These are phyloP conservation scores for Latheticus oryzae DNA, from an alignment of 2,888 invertebrate genomes.

Conservation along the genomic window DNA sequence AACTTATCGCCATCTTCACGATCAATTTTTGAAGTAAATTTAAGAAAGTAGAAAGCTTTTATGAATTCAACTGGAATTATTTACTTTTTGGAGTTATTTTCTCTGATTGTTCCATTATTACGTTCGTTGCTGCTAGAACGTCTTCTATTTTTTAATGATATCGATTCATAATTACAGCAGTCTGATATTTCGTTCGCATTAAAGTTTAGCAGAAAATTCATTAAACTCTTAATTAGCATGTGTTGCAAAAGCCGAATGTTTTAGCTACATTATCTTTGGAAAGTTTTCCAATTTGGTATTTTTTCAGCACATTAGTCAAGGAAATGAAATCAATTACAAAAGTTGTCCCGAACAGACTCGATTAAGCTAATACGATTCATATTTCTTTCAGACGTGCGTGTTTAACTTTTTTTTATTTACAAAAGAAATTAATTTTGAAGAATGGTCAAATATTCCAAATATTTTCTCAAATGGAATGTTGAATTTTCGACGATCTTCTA, in stretches of 20 bases:
- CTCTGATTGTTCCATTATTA: too few species aligned
- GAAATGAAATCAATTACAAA: constrained; percentile 36
- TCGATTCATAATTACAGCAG: too few species aligned
- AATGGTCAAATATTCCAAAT: constrained; percentile 12
- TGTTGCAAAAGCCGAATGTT: too few species aligned
- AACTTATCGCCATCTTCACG: too few species aligned
- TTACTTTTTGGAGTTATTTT: too few species aligned
- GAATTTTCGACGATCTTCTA: constrained; percentile 1
- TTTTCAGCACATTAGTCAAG: constrained; percentile 33
- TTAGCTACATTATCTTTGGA: too few species aligned
- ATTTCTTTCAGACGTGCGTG: constrained; percentile 28
- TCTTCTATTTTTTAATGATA: too few species aligned
- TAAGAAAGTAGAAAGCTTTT: too few species aligned
- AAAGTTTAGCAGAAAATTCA: constrained; percentile 11
- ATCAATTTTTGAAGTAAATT: too few species aligned
- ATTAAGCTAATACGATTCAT: constrained; percentile 37
- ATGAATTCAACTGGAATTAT: too few species aligned
- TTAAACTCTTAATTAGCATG: constrained; percentile 26
- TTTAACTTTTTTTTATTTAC: constrained; percentile 6
- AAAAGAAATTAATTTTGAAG: constrained; percentile 21
- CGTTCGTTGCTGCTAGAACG: too few species aligned
- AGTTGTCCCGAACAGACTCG: constrained; percentile 36
- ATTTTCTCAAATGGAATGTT: constrained; percentile 7
- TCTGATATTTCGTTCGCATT: too few species aligned
- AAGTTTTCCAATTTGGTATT: constrained; percentile 35